Percentiles rank a stretch among this genome's conserved stretches.
Conservation (phyloP, 2,797 vertebrate genomes). For the Notolepis coatsorum region DNA sequence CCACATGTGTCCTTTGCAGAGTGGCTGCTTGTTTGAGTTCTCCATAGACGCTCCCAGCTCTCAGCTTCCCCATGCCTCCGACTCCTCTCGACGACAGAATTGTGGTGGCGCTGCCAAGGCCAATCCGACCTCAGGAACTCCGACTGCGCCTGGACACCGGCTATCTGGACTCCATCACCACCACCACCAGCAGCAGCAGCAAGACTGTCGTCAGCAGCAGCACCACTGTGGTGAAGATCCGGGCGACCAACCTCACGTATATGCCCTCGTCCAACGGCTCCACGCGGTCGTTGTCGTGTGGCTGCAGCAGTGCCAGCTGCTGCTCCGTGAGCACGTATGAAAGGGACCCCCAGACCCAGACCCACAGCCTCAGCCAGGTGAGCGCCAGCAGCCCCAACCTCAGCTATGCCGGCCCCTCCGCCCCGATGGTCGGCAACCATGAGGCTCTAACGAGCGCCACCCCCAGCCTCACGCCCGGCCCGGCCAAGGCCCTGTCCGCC, state of each 20-base stretch:
- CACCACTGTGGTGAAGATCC: constrained; percentile 91
- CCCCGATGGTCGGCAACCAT: constrained; percentile 86
- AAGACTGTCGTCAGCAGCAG: constrained; percentile 82
- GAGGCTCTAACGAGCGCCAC: constrained; percentile 82
- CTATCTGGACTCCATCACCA: constrained; percentile 86
- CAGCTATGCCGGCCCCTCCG: constrained; percentile 82
- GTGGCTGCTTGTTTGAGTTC: constrained; percentile 88
- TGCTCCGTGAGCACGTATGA: constrained; percentile 98
- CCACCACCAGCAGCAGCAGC: constrained; percentile 52
- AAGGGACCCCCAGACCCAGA: constrained; percentile 83
- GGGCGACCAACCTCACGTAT: constrained; percentile 96
- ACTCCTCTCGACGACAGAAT: constrained; percentile 99
- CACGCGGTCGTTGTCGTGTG: constrained; percentile 98
- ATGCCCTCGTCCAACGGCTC: constrained; percentile 99
- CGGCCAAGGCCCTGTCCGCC: constrained; percentile 82
- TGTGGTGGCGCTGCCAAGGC: constrained; percentile 97
- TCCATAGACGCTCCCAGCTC: constrained; percentile 85
- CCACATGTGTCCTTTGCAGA: constrained; percentile 69
- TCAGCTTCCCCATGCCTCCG: constrained; percentile 99
- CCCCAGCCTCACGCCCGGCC: constrained; percentile 81
- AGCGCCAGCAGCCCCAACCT: constrained; percentile 85
- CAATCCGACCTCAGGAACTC: constrained; percentile 98
- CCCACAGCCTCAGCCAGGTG: constrained; percentile 87
- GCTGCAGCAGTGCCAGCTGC: constrained; percentile 99
- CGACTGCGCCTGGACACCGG: constrained; percentile 94